Evolutionary conservation across 2,888 invertebrate genomes (phyloP), one percentile per base, ranked within the genome.

Genomic region (Boloria euphrosyne): DNA sequence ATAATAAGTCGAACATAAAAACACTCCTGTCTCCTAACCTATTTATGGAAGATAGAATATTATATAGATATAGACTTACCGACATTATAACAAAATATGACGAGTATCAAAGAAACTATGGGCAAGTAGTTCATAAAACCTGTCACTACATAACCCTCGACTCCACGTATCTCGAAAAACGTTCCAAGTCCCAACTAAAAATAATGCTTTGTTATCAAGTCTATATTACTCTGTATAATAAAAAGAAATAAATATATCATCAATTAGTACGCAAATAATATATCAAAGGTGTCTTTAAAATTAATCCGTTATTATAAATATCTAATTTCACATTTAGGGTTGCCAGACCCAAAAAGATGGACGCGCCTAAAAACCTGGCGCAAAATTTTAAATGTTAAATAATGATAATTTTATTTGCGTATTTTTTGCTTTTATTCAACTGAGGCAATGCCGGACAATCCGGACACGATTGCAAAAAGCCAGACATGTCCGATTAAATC

Each of bases 61-160:
- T 18, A 1, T 4, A 31, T 47, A 49, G 7, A 6, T n/a, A n/a
- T 49, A 16, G 18, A 71, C 74, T 78, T 72, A 88, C 89, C 89
- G 71, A 83, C 84, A 72, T 84, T 86, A 13, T 73, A 89, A 62
- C 82, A 82, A 69, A 74, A 86, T 13, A 86, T 84, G 0, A 85
- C 80, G 0, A 89, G 52, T 6, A 87, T 82, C 2, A 90, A 65
- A 0, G 88, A 90, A 16, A 82, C 72, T 0, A 89, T 72, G 0
- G 90, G 90, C 2, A 90, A 62, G 44, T 80, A 89, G 71, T 90
- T 87, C 68, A 86, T 67, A 53, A 83, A 75, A 0, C 86, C 89
- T 1, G 74, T 72, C 0, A 83, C 68, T 0, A 72, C 67, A 4
- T 66, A 71, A 0, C 79, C 78, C 0, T 67, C 71, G 10, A 63